phyloP scores from a whole-genome alignment of 2,113 vertebrate genomes.

The Ophiodon elongatus region DNA sequence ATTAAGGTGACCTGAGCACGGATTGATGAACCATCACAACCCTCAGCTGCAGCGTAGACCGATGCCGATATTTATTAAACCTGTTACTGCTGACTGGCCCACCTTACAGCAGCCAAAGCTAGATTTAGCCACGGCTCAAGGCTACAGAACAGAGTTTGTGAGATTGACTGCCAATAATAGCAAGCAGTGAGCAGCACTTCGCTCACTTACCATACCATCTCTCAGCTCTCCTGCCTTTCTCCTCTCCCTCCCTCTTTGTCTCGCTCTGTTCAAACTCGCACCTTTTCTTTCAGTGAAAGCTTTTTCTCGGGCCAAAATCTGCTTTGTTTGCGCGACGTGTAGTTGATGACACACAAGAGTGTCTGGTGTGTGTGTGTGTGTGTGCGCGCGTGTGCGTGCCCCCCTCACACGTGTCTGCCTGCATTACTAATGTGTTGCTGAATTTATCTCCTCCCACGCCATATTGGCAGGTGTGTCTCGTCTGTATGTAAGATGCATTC shows the following conservation, averaged over 20 bases:
- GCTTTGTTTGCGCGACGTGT: constrained; percentile 38
- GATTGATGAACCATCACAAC: background rate
- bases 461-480: constrained; percentile 68
- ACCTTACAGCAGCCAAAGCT: constrained; percentile 30
- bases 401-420: constrained; percentile 21
- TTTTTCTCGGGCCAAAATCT: constrained; percentile 35
- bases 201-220: background rate
- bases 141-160: constrained; percentile 41
- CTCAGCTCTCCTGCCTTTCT: constrained; percentile 2
- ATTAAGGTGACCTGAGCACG: background rate
- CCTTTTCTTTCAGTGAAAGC: constrained; percentile 15
- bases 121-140: constrained; percentile 22
- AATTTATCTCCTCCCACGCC: constrained; percentile 64
- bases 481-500: constrained; percentile 58
- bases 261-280: constrained; percentile 6
- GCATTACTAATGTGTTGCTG: constrained; percentile 52
- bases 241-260: background rate
- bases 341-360: constrained; percentile 49
- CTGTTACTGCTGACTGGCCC: constrained; percentile 22
- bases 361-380: background rate
- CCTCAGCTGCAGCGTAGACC: background rate
- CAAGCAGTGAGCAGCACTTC: constrained; percentile 35
- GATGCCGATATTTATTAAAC: constrained; percentile 4
- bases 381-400: background rate
- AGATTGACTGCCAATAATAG: constrained; percentile 55